Evolutionary conservation across 2,113 vertebrate genomes (phyloP).

Genomic region (Dolichotis patagonum): DNA sequence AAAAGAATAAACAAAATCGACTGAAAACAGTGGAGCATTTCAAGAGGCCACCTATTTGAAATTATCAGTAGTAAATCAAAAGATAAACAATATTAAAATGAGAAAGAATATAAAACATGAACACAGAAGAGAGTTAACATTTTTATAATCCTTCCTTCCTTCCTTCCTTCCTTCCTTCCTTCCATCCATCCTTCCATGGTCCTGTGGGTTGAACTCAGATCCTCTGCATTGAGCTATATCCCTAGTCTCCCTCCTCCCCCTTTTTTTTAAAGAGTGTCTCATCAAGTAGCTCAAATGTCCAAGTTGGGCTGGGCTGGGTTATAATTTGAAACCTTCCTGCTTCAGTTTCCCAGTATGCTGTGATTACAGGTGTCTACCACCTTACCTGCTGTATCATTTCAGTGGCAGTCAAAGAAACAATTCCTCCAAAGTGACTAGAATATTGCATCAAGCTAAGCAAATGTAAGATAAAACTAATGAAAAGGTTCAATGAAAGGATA

Average conservation of each 20-base stretch:
- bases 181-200: not conserved
- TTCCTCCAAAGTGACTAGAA: not conserved
- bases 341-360: not conserved
- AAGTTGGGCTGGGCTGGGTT: not conserved
- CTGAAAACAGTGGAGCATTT: not conserved
- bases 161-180: not conserved
- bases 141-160: not conserved
- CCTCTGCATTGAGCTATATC: not conserved
- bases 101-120: not conserved
- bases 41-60: not conserved
- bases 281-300: not conserved
- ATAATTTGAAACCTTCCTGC: not conserved
- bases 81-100: not conserved
- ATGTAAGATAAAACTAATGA: not conserved
- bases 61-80: not conserved
- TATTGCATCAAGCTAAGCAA: not conserved
- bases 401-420: not conserved
- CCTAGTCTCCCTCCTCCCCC: accelerated
- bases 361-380: not conserved
- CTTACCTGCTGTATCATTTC: not conserved
- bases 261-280: not conserved
- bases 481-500: not conserved
- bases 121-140: not conserved
- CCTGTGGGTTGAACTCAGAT: not conserved
- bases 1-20: not conserved